Conservation (phyloP, 2,888 invertebrate species). For the Ormyrus nitidulus region DNA sequence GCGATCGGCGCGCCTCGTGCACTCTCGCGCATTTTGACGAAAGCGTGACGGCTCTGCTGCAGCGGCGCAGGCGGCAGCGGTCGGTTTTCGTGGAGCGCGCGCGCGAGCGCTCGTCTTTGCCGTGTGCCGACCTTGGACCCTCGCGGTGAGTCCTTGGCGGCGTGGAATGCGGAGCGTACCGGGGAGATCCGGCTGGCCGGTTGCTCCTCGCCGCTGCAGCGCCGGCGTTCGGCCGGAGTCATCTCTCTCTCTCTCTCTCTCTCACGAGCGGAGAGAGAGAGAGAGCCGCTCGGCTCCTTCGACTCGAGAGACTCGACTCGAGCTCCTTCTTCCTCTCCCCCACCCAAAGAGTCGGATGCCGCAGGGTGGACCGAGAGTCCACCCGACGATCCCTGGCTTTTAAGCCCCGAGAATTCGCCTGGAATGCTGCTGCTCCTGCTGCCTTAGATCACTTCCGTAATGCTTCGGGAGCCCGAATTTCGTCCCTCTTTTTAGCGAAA, state of each 20-base stretch:
- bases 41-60: not conserved
- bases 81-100: conserved; percentile 1
- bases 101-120: conserved; percentile 12
- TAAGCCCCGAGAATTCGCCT: too few relatives aligned
- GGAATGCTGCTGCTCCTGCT: not conserved
- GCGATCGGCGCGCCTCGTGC: not conserved
- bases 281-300: not conserved
- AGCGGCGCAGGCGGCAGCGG: too few relatives aligned
- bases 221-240: not conserved
- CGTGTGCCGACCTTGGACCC: conserved; percentile 49
- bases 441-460: too few relatives aligned
- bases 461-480: too few relatives aligned
- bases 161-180: conserved; percentile 51
- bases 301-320: not conserved
- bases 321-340: not conserved
- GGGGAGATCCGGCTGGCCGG: conserved; percentile 52
- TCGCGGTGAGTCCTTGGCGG: conserved; percentile 54
- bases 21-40: not conserved
- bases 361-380: too few relatives aligned
- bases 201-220: conserved; percentile 15
- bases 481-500: too few relatives aligned
- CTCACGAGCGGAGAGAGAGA: not conserved
- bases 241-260: not conserved
- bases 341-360: too few relatives aligned
- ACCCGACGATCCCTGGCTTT: too few relatives aligned